Evolutionary conservation across 2,113 vertebrate species (phyloP).

Genomic region (Chauna torquata): DNA sequence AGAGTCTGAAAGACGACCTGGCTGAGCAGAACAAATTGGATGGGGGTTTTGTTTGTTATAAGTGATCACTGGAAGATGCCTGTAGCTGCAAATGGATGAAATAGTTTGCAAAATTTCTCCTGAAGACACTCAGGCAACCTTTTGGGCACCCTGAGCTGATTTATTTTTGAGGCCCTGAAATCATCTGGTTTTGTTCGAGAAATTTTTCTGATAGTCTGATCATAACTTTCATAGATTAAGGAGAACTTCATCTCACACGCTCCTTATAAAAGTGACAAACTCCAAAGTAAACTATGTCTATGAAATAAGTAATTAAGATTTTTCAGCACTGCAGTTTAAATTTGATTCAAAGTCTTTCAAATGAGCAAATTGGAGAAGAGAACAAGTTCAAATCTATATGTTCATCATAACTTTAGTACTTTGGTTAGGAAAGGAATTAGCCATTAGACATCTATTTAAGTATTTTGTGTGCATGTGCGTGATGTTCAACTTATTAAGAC

Average conservation of each 20-base stretch:
- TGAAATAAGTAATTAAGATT: constrained; percentile 3
- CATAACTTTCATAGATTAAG: background rate
- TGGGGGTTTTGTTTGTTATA: background rate
- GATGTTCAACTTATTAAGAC: background rate
- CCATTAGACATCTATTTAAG: background rate
- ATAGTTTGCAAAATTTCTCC: background rate
- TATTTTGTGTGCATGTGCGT: background rate
- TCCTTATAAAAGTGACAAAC: background rate
- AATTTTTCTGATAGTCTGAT: background rate
- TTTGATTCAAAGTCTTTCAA: background rate
- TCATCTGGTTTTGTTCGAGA: background rate
- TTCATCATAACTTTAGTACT: constrained; percentile 10
- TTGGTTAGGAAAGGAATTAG: constrained; percentile 7
- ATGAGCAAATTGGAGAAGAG: background rate
- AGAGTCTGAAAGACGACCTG: background rate
- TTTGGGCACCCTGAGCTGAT: background rate
- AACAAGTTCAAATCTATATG: background rate
- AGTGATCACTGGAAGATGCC: background rate
- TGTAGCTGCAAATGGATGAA: background rate
- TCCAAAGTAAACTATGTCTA: background rate
- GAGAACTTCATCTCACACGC: background rate
- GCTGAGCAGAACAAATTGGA: background rate
- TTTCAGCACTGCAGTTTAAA: background rate
- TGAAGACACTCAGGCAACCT: background rate
- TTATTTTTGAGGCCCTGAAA: background rate